phyloP scores from a whole-genome alignment of 2,888 invertebrate species.

The Patella ulyssiponensis region DNA sequence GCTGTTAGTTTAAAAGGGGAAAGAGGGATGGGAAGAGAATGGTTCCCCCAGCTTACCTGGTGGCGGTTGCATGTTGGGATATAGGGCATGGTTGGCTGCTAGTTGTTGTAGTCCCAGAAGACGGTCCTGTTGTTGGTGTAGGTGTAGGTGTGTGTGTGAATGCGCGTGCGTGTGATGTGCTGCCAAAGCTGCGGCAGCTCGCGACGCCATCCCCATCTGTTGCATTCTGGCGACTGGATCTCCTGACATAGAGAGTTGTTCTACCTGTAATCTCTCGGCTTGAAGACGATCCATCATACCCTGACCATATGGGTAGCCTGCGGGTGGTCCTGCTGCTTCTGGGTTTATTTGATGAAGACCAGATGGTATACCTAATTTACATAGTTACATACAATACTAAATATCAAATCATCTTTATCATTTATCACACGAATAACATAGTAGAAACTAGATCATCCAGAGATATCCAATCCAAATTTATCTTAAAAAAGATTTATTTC shows the following conservation, averaged over 20 bases:
- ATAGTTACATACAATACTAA: no score
- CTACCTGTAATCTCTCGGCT: slow-evolving; percentile 78
- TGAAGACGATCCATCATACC: slow-evolving; percentile 45
- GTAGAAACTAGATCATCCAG: no score
- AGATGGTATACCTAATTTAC: slow-evolving; percentile 47
- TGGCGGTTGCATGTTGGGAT: slow-evolving; percentile 21
- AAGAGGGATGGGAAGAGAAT: background rate
- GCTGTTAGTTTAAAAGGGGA: background rate
- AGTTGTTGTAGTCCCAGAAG: slow-evolving; percentile 31
- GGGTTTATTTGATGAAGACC: slow-evolving; percentile 32
- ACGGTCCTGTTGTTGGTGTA: slow-evolving; percentile 71
- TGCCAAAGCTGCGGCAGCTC: slow-evolving; percentile 46
- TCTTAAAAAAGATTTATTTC: no score
- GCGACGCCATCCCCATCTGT: slow-evolving; percentile 78
- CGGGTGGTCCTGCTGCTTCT: background rate
- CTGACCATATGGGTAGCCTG: background rate
- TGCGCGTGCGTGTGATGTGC: slow-evolving; percentile 95
- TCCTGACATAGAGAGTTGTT: slow-evolving; percentile 81
- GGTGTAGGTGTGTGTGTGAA: slow-evolving; percentile 88
- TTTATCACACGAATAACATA: no score
- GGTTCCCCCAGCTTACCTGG: background rate
- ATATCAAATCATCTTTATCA: no score
- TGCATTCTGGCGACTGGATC: slow-evolving; percentile 91
- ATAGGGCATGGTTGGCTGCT: slow-evolving; percentile 33
- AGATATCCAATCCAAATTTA: no score